These are phyloP conservation scores for Centropus bengalensis DNA, from an alignment of 2,113 vertebrate species.

Conservation along the genomic window DNA sequence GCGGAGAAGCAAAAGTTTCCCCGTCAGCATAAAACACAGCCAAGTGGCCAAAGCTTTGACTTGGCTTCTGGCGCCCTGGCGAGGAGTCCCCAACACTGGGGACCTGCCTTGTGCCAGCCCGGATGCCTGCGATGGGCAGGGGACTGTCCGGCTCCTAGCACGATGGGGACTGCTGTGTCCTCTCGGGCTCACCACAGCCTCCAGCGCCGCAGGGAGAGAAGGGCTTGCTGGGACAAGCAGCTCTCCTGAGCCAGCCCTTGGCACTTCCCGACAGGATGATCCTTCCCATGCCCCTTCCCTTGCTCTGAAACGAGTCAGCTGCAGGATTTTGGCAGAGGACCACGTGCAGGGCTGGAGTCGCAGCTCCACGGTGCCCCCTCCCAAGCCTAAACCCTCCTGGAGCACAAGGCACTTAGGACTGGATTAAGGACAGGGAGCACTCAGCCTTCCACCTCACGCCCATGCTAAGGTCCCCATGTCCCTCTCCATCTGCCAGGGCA, in stretches of 20 bases:
- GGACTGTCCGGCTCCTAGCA: no score
- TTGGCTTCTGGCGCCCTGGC: background rate
- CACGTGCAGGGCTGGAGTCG: accelerated
- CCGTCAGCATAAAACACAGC: slow-evolving; percentile 18
- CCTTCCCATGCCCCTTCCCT: background rate
- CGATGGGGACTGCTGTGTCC: background rate
- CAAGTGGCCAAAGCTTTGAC: background rate
- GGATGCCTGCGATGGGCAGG: accelerated
- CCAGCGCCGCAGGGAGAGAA: accelerated
- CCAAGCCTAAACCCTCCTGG: background rate
- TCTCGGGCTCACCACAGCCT: accelerated
- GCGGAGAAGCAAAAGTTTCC: slow-evolving; percentile 23
- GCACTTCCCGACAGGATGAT: accelerated
- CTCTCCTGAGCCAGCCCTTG: background rate
- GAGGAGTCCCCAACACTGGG: accelerated
- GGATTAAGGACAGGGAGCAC: background rate
- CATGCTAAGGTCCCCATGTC: accelerated
- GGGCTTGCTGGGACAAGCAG: background rate
- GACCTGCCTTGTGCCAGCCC: background rate
- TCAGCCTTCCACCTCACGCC: background rate
- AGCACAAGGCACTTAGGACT: accelerated
- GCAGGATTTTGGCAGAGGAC: background rate
- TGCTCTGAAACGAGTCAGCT: accelerated
- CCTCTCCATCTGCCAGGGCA: background rate
- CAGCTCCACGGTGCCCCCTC: background rate